Base-by-base conservation (phyloP, 2,797 vertebrate species). In the Carduelis carduelis region DNA sequence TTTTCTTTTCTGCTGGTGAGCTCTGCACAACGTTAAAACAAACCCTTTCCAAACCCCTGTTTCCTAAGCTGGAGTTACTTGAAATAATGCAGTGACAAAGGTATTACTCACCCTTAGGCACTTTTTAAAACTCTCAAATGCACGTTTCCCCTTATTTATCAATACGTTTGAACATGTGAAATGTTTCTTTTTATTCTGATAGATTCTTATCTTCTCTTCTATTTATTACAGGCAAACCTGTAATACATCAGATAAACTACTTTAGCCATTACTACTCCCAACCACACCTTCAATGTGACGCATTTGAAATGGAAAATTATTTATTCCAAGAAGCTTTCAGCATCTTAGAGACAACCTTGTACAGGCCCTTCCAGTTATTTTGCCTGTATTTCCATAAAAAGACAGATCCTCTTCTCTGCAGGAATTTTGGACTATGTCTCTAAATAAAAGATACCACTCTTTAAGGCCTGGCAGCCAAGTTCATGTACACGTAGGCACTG, bases 121-220 rank as follows among this genome's bases (percentile, higher is more conserved):
- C 14, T 47, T 56, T 52, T 74, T 8, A 2, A 61, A 92, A 28
- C 8, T 43, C 30, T 41, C 11, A 44, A 5, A 49, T 27, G 4
- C 1, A 3, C 23, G 5, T 66, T 83, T 66, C 6, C 5, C 41
- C 7, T 61, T 39, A 52, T 66, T 82, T 75, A 30, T 53, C 49
- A 57, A 14, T 53, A 39, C 0, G 0, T 79, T 53, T 44, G 28
- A 65, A 22, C 18, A 59, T 19, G 12, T 4, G 1, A 55, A 86
- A 49, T 56, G 11, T 53, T 81, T 81, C 18, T 64, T 56, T 82
- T 81, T 77, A 30, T 44, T 81, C 14, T 35, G 8, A 28, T 49
- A 46, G 11, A 24, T 69, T 80, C 13, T 84, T 72, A 7, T 20
- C 12, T 80, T 76, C 6, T 7, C 1, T 66, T 64, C 63, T 74